These are phyloP conservation scores for Hydractinia symbiolongicarpus DNA, from an alignment of 30 jellyfish, hydroid and myxozoan genomes.

Conservation along the genomic window DNA sequence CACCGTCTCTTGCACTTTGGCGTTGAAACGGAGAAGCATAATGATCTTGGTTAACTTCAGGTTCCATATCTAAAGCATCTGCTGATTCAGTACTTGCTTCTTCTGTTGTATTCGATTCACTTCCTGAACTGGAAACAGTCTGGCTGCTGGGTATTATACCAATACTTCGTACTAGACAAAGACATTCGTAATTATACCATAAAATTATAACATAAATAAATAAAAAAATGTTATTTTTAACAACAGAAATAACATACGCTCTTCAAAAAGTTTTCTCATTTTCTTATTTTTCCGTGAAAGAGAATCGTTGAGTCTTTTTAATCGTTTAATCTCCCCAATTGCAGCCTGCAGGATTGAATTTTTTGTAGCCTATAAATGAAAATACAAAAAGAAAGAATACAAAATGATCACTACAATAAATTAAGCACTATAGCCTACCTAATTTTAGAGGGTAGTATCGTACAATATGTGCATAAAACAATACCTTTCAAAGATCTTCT, in stretches of 20 bases:
- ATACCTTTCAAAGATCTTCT: no score
- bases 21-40: slow-evolving; percentile 37
- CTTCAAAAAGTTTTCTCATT: slow-evolving; percentile 23
- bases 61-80: slow-evolving; percentile 19
- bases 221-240: neutral
- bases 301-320: slow-evolving; percentile 18
- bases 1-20: slow-evolving; percentile 48
- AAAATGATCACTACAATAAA: neutral
- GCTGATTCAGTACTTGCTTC: neutral
- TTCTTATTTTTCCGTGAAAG: slow-evolving; percentile 10
- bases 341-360: slow-evolving; percentile 38
- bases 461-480: no score
- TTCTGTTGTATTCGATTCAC: slow-evolving; percentile 38
- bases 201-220: neutral
- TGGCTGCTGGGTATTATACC: slow-evolving; percentile 31
- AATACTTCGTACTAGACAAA: slow-evolving; percentile 27
- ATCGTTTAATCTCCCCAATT: slow-evolving; percentile 13
- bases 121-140: slow-evolving; percentile 26
- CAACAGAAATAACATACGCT: slow-evolving; percentile 14
- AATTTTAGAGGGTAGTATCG: no score
- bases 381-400: neutral
- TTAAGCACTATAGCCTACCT: no score
- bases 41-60: slow-evolving; percentile 43
- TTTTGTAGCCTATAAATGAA: slow-evolving; percentile 29
- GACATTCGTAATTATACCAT: neutral